Percentiles rank a stretch among this genome's conserved stretches.
Evolutionary conservation across 1,140 invertebrate species (phyloP).

Genomic region (Drosophila arizonae): DNA sequence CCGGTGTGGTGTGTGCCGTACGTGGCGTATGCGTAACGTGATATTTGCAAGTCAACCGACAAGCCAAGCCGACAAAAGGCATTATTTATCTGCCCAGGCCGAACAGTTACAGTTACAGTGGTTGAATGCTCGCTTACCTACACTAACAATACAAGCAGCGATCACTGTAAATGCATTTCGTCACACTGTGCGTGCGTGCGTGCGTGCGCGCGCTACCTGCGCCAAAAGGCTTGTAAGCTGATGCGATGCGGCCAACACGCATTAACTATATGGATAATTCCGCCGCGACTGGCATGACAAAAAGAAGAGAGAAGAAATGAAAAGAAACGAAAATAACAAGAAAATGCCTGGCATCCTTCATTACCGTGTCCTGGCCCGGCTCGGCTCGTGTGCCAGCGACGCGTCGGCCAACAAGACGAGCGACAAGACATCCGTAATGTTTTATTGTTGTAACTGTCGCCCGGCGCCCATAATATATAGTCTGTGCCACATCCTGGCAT

Average conservation of each 20-base stretch:
- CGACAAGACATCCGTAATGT: constrained; percentile 75
- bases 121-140: neutral
- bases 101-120: constrained; percentile 1
- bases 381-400: constrained; percentile 1
- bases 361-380: constrained; percentile 38
- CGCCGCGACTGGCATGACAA: constrained; percentile 54
- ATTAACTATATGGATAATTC: constrained; percentile 78
- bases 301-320: too few relatives aligned
- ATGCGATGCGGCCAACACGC: constrained; percentile 40
- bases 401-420: constrained; percentile 35
- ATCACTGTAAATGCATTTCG: neutral
- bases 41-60: constrained; percentile 72
- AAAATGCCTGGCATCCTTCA: constrained; percentile 76
- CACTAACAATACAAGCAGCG: too few relatives aligned
- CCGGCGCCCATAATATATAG: constrained; percentile 73
- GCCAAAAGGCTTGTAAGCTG: constrained; percentile 46
- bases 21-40: constrained; percentile 66
- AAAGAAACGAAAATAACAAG: constrained; percentile 62
- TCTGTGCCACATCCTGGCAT: constrained; percentile 60
- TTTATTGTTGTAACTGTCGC: constrained; percentile 81
- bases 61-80: constrained; percentile 42
- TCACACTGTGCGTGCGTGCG: constrained; percentile 63
- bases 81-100: constrained; percentile 56
- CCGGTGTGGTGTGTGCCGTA: neutral
- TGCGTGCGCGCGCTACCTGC: constrained; percentile 44